Evolutionary conservation across 2,113 vertebrate genomes (phyloP).

Genomic region (Carlito syrichta): DNA sequence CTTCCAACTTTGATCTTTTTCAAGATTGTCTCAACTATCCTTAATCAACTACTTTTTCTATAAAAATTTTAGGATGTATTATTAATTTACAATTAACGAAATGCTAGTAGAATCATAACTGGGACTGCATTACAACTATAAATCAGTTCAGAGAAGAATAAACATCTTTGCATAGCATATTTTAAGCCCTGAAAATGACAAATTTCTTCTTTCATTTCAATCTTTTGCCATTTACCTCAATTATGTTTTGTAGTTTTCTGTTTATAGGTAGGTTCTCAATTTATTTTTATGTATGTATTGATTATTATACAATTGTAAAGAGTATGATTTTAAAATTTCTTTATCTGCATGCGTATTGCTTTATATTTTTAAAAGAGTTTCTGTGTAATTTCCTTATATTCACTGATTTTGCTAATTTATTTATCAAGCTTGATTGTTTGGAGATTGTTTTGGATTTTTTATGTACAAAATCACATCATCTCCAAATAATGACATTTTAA

Average conservation of each 20-base stretch:
- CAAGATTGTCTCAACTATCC: not conserved
- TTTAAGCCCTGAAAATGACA: not conserved
- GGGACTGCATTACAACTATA: not conserved
- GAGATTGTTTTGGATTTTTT: not conserved
- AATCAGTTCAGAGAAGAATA: not conserved
- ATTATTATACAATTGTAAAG: not conserved
- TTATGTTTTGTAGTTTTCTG: not conserved
- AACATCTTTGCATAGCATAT: not conserved
- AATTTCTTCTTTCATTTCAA: not conserved
- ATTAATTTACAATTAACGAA: not conserved
- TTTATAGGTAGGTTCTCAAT: not conserved
- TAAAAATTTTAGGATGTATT: not conserved
- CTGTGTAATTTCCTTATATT: not conserved
- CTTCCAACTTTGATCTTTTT: not conserved
- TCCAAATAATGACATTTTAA: not conserved
- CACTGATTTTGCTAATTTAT: not conserved
- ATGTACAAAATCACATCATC: not conserved
- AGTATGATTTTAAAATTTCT: not conserved
- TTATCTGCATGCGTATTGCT: not conserved
- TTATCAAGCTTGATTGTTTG: not conserved
- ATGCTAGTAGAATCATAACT: not conserved
- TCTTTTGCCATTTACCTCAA: not conserved
- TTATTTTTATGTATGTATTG: not conserved
- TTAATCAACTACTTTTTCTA: not conserved
- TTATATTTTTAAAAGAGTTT: not conserved